Evolutionary conservation across 2,797 vertebrate species (phyloP).

Genomic region (Margarornis squamiger): DNA sequence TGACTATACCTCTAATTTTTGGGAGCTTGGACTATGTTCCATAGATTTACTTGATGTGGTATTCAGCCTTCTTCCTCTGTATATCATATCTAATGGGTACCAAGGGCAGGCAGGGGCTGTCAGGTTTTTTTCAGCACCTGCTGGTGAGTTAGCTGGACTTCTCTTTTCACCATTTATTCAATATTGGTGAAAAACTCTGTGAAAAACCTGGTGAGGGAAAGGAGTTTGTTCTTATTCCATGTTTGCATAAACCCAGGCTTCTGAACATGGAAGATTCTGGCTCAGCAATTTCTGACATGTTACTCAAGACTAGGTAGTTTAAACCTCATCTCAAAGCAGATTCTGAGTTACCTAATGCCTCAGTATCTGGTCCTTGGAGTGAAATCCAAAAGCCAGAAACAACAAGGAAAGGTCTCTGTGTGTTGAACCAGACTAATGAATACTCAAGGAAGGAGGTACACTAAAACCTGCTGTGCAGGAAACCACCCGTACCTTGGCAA

Average conservation of each 20-base stretch:
- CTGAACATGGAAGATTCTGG: neutral
- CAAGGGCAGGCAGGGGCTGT: accelerated
- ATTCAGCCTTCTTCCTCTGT: neutral
- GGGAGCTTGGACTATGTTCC: neutral
- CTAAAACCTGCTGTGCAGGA: neutral
- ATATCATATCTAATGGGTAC: neutral
- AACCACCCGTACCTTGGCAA: neutral
- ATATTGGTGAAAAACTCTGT: neutral
- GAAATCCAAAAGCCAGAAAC: neutral
- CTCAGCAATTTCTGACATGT: neutral
- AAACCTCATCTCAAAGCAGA: neutral
- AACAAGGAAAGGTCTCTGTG: accelerated
- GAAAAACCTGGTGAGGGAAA: neutral
- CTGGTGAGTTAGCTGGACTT: neutral
- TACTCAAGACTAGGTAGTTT: neutral
- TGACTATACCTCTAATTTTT: neutral
- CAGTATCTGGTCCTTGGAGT: neutral
- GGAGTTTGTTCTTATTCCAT: neutral
- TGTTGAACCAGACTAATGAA: neutral
- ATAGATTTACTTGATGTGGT: neutral
- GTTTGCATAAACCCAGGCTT: neutral
- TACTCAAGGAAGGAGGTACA: neutral
- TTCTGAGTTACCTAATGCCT: accelerated
- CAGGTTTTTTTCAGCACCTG: neutral
- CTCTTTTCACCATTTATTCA: neutral